Evolutionary conservation across 2,797 vertebrate species (phyloP).

Genomic region (Trichosurus vulpecula): DNA sequence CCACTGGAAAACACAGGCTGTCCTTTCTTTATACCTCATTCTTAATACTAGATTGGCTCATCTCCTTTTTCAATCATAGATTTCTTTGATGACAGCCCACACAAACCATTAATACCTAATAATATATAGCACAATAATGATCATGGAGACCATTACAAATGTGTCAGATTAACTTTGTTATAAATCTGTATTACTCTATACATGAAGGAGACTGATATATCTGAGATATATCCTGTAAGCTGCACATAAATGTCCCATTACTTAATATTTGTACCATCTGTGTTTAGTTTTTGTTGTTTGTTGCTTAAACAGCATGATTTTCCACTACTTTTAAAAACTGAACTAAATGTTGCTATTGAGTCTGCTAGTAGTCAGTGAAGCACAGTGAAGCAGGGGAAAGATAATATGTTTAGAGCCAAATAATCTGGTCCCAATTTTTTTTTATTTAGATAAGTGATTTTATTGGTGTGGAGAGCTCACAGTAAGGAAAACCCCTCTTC

Average conservation of each 20-base stretch:
- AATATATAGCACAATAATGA: neutral
- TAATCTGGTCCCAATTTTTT: neutral
- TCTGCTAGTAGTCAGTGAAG: neutral
- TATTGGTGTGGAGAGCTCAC: neutral
- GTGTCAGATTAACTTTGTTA: neutral
- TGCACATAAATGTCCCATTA: neutral
- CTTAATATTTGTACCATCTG: neutral
- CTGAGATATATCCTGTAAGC: neutral
- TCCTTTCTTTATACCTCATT: neutral
- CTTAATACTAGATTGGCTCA: neutral
- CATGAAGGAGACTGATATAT: neutral
- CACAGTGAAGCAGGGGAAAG: neutral
- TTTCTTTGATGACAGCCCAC: neutral
- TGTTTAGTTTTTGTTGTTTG: neutral
- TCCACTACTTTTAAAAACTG: neutral
- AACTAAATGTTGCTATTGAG: neutral
- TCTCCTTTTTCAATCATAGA: neutral
- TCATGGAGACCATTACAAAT: neutral
- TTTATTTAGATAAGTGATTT: neutral
- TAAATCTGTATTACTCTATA: neutral
- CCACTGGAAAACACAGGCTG: neutral
- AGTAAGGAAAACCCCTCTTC: neutral
- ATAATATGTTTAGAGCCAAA: neutral
- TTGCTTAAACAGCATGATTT: neutral
- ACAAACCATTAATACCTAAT: neutral